A percentile compares a stretch with the other conserved stretches of the same genome.
Conservation (phyloP, 2,797 vertebrate genomes). For the Tokudaia muenninki region DNA sequence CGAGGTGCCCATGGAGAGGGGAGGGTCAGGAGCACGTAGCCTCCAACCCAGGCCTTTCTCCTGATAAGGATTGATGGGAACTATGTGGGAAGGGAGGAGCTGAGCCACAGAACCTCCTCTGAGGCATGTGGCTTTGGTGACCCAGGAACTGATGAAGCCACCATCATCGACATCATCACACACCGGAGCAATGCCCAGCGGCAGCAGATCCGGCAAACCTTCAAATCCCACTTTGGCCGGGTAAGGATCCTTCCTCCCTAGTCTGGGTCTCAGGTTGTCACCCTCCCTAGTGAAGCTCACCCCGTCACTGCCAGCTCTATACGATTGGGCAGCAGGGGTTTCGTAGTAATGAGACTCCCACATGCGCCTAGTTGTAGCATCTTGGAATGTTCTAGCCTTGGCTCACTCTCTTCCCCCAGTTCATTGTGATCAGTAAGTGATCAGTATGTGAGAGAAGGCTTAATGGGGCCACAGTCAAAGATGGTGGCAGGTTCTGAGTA, state of each 20-base stretch:
- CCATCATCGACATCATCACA: conserved; percentile 95
- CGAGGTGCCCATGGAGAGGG: neutral
- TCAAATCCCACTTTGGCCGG: conserved; percentile 97
- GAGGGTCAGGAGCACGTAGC: neutral
- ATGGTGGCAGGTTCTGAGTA: neutral
- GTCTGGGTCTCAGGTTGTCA: fast-evolving
- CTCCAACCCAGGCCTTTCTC: neutral
- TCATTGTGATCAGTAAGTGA: neutral
- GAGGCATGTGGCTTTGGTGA: conserved; percentile 29
- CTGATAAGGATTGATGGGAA: neutral
- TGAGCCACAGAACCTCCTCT: neutral
- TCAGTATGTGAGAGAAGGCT: neutral
- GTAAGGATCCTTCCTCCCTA: conserved; percentile 85
- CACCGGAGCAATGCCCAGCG: conserved; percentile 95
- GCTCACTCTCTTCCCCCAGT: neutral
- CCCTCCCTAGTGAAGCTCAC: too few species aligned
- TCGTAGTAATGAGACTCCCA: neutral
- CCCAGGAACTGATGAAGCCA: conserved; percentile 95
- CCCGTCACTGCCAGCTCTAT: neutral
- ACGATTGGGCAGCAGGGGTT: neutral
- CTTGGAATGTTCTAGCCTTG: neutral
- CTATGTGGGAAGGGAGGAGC: neutral
- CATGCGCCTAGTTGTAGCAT: neutral
- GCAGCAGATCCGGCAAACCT: conserved; percentile 95
- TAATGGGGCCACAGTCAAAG: neutral